A percentile compares a stretch with the other conserved stretches of the same genome.
These are phyloP conservation scores for Stigmatopora nigra DNA, from an alignment of 2,113 vertebrate genomes.

Conservation along the genomic window DNA sequence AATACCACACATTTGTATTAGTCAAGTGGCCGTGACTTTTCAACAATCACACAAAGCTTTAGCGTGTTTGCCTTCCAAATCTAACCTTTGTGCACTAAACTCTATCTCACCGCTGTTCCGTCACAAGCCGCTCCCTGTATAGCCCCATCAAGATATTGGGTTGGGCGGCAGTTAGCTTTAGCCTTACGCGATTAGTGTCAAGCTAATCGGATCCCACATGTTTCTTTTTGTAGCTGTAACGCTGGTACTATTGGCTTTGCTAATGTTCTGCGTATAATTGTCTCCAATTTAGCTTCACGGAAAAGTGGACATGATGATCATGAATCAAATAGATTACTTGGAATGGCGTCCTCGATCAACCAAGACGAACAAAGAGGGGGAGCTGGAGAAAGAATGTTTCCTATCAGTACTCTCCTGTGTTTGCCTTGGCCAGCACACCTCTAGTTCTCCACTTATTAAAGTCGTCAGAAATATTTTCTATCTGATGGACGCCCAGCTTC, in stretches of 20 bases:
- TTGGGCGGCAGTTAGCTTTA: slow-evolving; percentile 61
- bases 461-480: slow-evolving; percentile 62
- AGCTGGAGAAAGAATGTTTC: slow-evolving; percentile 51
- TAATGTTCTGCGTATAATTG: slow-evolving; percentile 47
- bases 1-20: slow-evolving; percentile 55
- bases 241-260: slow-evolving; percentile 31
- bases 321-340: slow-evolving; percentile 72
- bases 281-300: slow-evolving; percentile 57
- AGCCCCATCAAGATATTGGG: slow-evolving; percentile 53
- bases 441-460: slow-evolving; percentile 68
- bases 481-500: slow-evolving; percentile 67
- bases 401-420: slow-evolving; percentile 69
- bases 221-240: slow-evolving; percentile 44
- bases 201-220: slow-evolving; percentile 48
- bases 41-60: slow-evolving; percentile 55
- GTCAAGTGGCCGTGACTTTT: slow-evolving; percentile 67
- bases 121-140: slow-evolving; percentile 57
- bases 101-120: slow-evolving; percentile 56
- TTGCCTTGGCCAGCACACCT: slow-evolving; percentile 71
- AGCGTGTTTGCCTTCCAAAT: slow-evolving; percentile 65
- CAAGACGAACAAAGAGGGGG: slow-evolving; percentile 42
- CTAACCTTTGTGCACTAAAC: slow-evolving; percentile 63
- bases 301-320: slow-evolving; percentile 66
- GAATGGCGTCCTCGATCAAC: slow-evolving; percentile 47
- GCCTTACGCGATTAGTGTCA: slow-evolving; percentile 51